Percentiles rank a stretch among this genome's conserved stretches.
These are phyloP conservation scores for Aphis craccivora DNA, from an alignment of 1,140 invertebrate species.

Conservation along the genomic window DNA sequence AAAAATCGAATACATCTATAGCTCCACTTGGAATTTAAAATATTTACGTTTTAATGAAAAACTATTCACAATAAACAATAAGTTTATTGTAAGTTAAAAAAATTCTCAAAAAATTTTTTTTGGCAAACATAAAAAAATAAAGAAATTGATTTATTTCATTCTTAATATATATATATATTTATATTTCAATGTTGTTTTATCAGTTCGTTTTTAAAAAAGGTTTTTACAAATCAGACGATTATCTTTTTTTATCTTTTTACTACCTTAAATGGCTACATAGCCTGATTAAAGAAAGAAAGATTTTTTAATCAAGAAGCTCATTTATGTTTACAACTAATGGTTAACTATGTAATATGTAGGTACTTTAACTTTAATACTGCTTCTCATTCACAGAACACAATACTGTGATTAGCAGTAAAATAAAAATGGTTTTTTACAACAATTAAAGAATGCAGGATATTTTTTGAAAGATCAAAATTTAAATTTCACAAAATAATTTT, in stretches of 20 bases:
- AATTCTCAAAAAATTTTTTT: background rate
- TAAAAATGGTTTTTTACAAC: background rate
- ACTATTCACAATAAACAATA: background rate
- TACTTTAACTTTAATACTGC: background rate
- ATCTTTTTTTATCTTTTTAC: background rate
- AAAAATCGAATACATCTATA: background rate
- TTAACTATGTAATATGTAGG: background rate
- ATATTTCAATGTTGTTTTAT: background rate
- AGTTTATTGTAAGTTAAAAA: background rate
- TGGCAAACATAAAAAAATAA: background rate
- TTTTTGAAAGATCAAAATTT: background rate
- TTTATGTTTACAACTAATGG: background rate
- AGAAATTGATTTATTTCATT: background rate
- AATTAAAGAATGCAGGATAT: background rate
- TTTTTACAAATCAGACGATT: background rate
- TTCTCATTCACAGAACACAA: background rate
- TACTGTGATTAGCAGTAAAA: background rate
- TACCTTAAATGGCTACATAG: background rate
- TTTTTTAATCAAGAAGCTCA: conserved; percentile 18
- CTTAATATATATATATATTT: background rate
- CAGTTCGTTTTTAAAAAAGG: background rate
- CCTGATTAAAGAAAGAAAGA: background rate
- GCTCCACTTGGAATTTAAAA: background rate
- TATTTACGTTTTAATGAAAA: background rate
- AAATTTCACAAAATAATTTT: no score